A percentile compares a stretch with the other conserved stretches of the same genome.
Conservation (phyloP, 2,797 vertebrate species). For the Pseudocheirus occidentalis region DNA sequence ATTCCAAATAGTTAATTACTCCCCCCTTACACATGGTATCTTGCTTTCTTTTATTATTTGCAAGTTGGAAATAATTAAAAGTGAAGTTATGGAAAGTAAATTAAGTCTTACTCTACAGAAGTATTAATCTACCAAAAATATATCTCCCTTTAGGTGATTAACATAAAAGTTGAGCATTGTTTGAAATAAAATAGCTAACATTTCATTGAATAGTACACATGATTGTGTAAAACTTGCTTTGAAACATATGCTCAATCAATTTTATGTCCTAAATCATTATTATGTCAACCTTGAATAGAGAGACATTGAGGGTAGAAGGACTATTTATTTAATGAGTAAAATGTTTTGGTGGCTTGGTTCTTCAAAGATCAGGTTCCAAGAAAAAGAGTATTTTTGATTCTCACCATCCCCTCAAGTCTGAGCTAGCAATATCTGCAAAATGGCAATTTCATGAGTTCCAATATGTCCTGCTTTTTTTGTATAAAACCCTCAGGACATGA, state of each 20-base stretch:
- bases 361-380: background rate
- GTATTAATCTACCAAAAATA: conserved; percentile 64
- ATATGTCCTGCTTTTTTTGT: background rate
- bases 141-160: conserved; percentile 62
- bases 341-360: conserved; percentile 18
- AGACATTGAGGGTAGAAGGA: conserved; percentile 45
- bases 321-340: conserved; percentile 39
- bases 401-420: background rate
- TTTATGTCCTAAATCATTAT: conserved; percentile 58
- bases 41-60: conserved; percentile 72
- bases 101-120: conserved; percentile 69
- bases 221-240: conserved; percentile 50
- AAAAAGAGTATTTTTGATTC: background rate
- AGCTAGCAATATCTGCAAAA: background rate
- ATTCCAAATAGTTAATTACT: conserved; percentile 75
- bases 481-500: too few relatives aligned
- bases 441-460: background rate
- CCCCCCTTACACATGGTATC: conserved; percentile 54
- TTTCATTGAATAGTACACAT: conserved; percentile 54
- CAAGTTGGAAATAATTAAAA: conserved; percentile 78
- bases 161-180: conserved; percentile 68
- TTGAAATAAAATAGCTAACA: conserved; percentile 66
- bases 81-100: conserved; percentile 74
- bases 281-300: conserved; percentile 42
- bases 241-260: conserved; percentile 57